phyloP scores from a whole-genome alignment of 2,113 vertebrate genomes.

The Eupsittula cactorum region DNA sequence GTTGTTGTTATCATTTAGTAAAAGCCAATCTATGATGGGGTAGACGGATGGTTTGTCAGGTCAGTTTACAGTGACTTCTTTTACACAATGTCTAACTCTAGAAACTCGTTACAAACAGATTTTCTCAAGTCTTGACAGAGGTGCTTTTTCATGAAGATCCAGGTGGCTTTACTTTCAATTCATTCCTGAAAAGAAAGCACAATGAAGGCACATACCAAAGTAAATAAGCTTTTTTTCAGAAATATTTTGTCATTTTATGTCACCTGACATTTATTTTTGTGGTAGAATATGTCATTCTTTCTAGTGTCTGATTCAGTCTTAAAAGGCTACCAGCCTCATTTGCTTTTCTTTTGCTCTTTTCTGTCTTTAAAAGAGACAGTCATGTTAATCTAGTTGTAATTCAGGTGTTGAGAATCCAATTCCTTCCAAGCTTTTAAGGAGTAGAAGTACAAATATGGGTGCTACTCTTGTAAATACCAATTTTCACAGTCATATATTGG shows the following conservation, averaged over 20 bases:
- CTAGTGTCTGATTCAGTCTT: not conserved
- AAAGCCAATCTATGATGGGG: not conserved
- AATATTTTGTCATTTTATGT: not conserved
- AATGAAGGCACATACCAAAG: not conserved
- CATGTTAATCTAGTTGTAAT: not conserved
- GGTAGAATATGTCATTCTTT: not conserved
- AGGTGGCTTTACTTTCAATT: not conserved
- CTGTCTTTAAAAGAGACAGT: not conserved
- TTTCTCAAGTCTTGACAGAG: slow-evolving; percentile 32
- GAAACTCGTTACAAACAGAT: slow-evolving; percentile 8
- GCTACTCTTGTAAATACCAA: not conserved
- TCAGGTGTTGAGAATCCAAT: not conserved
- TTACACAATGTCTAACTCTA: not conserved
- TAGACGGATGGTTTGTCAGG: slow-evolving; percentile 6
- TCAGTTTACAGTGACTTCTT: slow-evolving; percentile 1
- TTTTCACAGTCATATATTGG: not conserved
- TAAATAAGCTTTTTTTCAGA: not conserved
- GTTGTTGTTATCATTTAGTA: not conserved
- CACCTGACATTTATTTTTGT: not conserved
- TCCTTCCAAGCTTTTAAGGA: not conserved
- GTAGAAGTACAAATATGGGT: not conserved
- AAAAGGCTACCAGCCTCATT: not conserved
- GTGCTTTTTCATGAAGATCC: not conserved
- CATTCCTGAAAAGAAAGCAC: not conserved
- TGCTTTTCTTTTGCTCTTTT: not conserved